phyloP scores from a whole-genome alignment of 92 coral and sea anemone species.

The Zoanthus gigantus region DNA sequence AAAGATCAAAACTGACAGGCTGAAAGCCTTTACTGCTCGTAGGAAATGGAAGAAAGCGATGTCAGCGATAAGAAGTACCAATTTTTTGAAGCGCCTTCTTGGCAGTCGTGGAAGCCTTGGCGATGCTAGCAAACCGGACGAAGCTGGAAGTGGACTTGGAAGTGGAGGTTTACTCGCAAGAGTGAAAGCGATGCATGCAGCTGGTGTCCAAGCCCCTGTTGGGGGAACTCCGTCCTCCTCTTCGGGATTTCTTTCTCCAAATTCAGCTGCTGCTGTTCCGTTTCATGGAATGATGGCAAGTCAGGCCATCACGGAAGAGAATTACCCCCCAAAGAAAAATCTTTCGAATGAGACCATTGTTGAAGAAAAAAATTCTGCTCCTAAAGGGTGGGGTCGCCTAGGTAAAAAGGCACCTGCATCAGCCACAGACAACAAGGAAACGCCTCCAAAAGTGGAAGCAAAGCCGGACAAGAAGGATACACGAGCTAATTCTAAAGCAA shows the following conservation, averaged over 20 bases:
- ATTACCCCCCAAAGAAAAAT: conserved; percentile 23
- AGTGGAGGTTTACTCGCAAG: conserved; percentile 88
- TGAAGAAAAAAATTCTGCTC: conserved; percentile 24
- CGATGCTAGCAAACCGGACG: conserved; percentile 60
- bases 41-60: conserved; percentile 98
- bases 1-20: conserved; percentile 84
- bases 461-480: background rate
- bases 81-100: conserved; percentile 92
- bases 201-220: conserved; percentile 87
- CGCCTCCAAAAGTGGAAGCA: background rate
- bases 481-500: background rate
- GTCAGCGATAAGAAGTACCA: conserved; percentile 98
- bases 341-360: conserved; percentile 29
- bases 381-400: conserved; percentile 38
- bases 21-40: conserved; percentile 98
- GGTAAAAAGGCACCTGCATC: conserved; percentile 15
- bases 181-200: conserved; percentile 96
- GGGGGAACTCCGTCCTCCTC: conserved; percentile 77
- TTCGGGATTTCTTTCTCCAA: conserved; percentile 86
- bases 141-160: conserved; percentile 56
- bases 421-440: background rate
- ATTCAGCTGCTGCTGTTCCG: conserved; percentile 72
- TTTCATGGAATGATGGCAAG: conserved; percentile 27
- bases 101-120: conserved; percentile 82
- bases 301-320: conserved; percentile 31